Percentiles rank a stretch among this genome's conserved stretches.
phyloP scores from a whole-genome alignment of 2,113 vertebrate species.

The Columba janthina region DNA sequence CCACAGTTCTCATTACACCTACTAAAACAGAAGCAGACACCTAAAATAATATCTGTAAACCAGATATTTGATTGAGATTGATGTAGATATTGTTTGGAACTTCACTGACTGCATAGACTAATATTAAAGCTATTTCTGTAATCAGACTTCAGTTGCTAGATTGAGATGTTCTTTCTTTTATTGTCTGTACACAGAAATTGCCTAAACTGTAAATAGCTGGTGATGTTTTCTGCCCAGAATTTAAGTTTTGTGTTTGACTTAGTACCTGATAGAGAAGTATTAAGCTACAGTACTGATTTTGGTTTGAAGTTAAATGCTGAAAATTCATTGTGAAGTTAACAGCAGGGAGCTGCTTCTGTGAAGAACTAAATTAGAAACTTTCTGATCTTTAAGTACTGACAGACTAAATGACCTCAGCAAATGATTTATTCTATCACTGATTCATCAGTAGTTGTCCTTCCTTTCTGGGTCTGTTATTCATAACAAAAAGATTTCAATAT shows the following conservation, averaged over 20 bases:
- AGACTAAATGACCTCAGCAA: neutral
- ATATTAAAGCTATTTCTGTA: neutral
- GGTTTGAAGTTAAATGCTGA: neutral
- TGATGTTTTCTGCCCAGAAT: neutral
- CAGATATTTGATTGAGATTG: neutral
- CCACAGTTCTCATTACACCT: neutral
- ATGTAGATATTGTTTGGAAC: neutral
- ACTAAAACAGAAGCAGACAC: neutral
- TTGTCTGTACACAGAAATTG: neutral
- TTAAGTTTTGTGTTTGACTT: neutral
- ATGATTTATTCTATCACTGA: neutral
- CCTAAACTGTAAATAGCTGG: neutral
- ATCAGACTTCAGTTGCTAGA: neutral
- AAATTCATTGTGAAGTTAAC: conserved; percentile 9
- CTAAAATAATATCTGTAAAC: neutral
- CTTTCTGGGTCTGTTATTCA: neutral
- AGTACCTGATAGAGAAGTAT: neutral
- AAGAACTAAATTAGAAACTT: conserved; percentile 30
- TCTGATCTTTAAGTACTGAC: neutral
- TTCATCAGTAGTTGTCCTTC: conserved; percentile 7
- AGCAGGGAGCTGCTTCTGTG: neutral
- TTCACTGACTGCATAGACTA: neutral
- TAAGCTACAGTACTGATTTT: neutral
- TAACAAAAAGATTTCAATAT: neutral
- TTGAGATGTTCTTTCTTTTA: neutral